Base-by-base conservation (phyloP, 2,797 vertebrate genomes). In the Eremophila alpestris region DNA sequence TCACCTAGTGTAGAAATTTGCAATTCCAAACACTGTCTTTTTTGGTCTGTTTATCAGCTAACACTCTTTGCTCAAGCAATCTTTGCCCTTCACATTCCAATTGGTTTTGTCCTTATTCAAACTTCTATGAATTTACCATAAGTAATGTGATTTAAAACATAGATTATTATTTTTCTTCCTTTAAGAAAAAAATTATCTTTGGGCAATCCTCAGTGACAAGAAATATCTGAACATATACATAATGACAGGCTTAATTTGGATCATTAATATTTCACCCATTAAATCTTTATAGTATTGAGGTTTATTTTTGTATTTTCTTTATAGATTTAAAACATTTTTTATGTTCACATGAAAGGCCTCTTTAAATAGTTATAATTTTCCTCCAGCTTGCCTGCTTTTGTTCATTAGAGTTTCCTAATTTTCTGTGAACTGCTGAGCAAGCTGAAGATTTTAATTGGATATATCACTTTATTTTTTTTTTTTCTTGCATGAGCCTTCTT, bases 361-460 rank as follows among this genome's bases (percentile, higher is more conserved):
- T 90, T 89, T 41, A 17, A 46, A 64, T 5, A 65, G 54, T n/a
- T 69, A 43, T 22, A 60, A 81, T 69, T 90, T 93, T 83, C 71
- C 60, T 79, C 26, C 76, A 80, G 63, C 94, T 95, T 88, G 34
- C 48, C 56, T 87, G 69, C 48, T 54, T 90, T 95, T 74, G 30
- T 56, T 93, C 83, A 89, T 94, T 65, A 83, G 87, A 92, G 3
- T 90, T 95, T 90, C 55, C 79, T 95, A 91, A 94, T 89, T 77
- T 96, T 90, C 92, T 92, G 70, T 62, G 75, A 97, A 96, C 40
- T 97, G 96, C 97, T 98, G 96, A 97, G 94, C 90, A 96, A 96
- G 94, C 93, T 94, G 77, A 87, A 92, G 83, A 93, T 71, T 94
- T 93, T 98, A 97, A 97, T 94, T 97, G 87, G 89, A 94, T 96